Base-by-base conservation (phyloP, 92 coral and sea anemone species). In the Bergia sp. region DNA sequence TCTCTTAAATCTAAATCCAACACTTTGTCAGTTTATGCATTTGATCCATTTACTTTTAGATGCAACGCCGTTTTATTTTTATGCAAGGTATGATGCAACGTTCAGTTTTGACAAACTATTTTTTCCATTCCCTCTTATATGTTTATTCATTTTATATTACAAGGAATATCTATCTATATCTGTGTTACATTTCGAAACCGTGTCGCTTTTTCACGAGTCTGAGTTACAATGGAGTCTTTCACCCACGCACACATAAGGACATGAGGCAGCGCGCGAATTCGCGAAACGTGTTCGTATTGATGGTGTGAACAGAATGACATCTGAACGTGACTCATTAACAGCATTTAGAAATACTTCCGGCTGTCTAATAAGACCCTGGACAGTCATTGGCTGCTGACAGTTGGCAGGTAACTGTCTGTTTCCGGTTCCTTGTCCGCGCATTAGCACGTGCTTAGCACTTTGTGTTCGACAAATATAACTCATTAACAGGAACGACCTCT, bases 371-470 rank as follows among this genome's bases (percentile, higher is more conserved):
- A 4, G 20, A 58, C 45, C 11, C 15, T 79, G 69, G 69, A 53
- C 3, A 40, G 42, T 57, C 47, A 80, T 38, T 80, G 85, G 85
- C 73, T 80, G 29, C 49, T 16, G 73, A 80, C 57, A 55, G 57
- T 11, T 57, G 69, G 37, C 42, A 78, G 9, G 37, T 41, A 2
- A 42, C 23, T 37, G 69, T 36, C 73, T 36, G 37, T 45, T 84
- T 84, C 87, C 87, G 87, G 36, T 71, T 84, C 64, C 16, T 1
- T 84, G 78, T 84, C 87, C 42, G 29, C 87, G 43, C 87, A 84
- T 84, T 84, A 84, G 39, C 87, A 84, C 87, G 36, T 84, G 20
- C 77, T 83, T 83, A 13, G 71, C 67, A 45, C 58, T 21, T n/a
- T 41, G 18, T 18, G 13, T 18, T 16, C 16, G 5, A 4, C 7